phyloP scores from a whole-genome alignment of 2,113 vertebrate species.

The Typhlomys cinereus region DNA sequence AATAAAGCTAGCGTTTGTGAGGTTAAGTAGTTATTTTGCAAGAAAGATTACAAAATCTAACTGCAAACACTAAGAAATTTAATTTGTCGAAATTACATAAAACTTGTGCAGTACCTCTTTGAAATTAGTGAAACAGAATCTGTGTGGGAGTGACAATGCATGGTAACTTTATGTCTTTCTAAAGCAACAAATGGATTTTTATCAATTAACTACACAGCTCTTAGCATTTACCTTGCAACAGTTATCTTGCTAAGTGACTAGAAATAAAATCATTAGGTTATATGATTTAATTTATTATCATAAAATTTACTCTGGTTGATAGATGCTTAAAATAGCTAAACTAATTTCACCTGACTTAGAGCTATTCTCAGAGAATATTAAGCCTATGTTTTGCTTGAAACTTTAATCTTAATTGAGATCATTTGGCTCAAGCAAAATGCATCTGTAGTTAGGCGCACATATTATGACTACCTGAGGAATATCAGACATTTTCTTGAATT shows the following conservation, averaged over 20 bases:
- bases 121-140: slow-evolving; percentile 66
- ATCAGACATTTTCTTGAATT: slow-evolving; percentile 53
- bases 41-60: slow-evolving; percentile 63
- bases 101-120: slow-evolving; percentile 30
- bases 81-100: slow-evolving; percentile 72
- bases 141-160: slow-evolving; percentile 42
- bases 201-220: slow-evolving; percentile 69
- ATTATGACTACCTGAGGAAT: slow-evolving; percentile 38
- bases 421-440: slow-evolving; percentile 53
- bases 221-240: slow-evolving; percentile 52
- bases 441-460: slow-evolving; percentile 27
- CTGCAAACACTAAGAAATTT: slow-evolving; percentile 69
- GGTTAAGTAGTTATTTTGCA: slow-evolving; percentile 61
- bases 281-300: slow-evolving; percentile 66
- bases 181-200: slow-evolving; percentile 60
- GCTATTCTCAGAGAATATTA: slow-evolving; percentile 53
- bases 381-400: slow-evolving; percentile 54
- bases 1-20: slow-evolving; percentile 60
- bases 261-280: slow-evolving; percentile 62
- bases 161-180: slow-evolving; percentile 57
- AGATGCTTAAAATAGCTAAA: slow-evolving; percentile 61
- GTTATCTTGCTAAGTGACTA: slow-evolving; percentile 53
- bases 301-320: slow-evolving; percentile 63
- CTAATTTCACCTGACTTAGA: slow-evolving; percentile 52
- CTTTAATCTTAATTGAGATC: slow-evolving; percentile 65